phyloP scores from a whole-genome alignment of 1,140 invertebrate genomes.

The Lasioglossum albipes region DNA sequence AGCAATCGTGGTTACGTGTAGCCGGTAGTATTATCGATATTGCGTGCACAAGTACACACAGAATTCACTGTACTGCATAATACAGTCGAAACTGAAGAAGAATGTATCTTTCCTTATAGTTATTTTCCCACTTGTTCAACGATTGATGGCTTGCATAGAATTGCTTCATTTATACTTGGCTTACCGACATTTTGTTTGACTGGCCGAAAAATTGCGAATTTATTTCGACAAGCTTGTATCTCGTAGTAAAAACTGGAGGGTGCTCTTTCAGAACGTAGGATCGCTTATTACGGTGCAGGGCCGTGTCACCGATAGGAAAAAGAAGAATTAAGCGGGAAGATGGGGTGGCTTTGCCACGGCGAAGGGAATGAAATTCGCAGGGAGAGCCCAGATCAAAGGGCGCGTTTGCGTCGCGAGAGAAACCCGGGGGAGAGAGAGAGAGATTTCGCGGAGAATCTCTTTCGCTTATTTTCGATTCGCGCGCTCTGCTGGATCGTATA shows the following conservation, averaged over 20 bases:
- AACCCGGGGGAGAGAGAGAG: background rate
- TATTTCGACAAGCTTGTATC: too few relatives aligned
- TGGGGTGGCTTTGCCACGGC: slow-evolving; percentile 25
- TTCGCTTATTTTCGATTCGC: slow-evolving; percentile 53
- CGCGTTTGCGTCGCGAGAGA: slow-evolving; percentile 19
- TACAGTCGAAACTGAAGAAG: too few relatives aligned
- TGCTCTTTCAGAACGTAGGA: background rate
- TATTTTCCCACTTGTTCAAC: too few relatives aligned
- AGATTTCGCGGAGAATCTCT: slow-evolving; percentile 45
- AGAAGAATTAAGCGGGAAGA: slow-evolving; percentile 52
- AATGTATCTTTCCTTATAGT: too few relatives aligned
- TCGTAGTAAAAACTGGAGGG: background rate
- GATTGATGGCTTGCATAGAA: too few relatives aligned
- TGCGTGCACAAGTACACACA: too few relatives aligned
- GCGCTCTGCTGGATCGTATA: slow-evolving; percentile 43
- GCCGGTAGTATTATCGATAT: slow-evolving; percentile 37
- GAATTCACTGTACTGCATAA: too few relatives aligned
- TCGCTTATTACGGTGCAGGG: slow-evolving; percentile 32
- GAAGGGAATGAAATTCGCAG: slow-evolving; percentile 53
- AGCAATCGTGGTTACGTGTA: background rate
- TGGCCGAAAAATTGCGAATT: too few relatives aligned
- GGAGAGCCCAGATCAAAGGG: slow-evolving; percentile 52
- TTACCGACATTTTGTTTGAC: too few relatives aligned
- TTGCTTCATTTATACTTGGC: too few relatives aligned
- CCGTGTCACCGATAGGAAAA: slow-evolving; percentile 52